These are phyloP conservation scores for Plebejus argus DNA, from an alignment of 2,888 invertebrate genomes.

Conservation along the genomic window DNA sequence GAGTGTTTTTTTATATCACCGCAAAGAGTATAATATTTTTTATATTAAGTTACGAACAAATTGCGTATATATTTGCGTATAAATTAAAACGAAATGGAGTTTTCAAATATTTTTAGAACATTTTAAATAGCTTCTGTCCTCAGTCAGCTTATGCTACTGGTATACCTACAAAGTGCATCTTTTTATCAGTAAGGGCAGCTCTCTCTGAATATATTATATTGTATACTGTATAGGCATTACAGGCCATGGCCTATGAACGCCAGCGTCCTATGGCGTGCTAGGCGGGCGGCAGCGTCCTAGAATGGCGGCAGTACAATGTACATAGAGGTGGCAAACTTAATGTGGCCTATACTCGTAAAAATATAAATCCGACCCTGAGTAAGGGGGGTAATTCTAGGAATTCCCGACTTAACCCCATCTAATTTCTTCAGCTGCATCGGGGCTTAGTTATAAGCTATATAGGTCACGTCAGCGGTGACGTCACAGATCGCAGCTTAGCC, in stretches of 20 bases:
- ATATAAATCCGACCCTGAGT: not conserved
- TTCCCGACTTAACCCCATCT: not conserved
- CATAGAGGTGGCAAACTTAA: too few relatives aligned
- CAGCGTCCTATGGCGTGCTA: too few relatives aligned
- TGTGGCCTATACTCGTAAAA: too few relatives aligned
- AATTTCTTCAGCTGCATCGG: not conserved
- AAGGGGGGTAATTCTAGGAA: not conserved
- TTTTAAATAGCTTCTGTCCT: too few relatives aligned
- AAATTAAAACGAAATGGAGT: not conserved
- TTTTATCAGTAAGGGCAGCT: too few relatives aligned
- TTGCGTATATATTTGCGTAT: not conserved
- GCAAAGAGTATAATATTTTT: not conserved
- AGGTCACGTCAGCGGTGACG: conserved; percentile 9
- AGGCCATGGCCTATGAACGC: too few relatives aligned
- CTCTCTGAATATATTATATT: too few relatives aligned
- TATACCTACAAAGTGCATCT: too few relatives aligned
- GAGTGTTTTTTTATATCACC: not conserved
- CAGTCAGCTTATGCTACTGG: too few relatives aligned
- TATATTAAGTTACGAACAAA: not conserved
- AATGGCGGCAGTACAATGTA: too few relatives aligned
- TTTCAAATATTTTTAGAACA: not conserved
- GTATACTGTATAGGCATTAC: too few relatives aligned
- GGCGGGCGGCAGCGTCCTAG: too few relatives aligned
- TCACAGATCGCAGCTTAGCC: not conserved
- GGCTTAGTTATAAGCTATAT: not conserved